Base-by-base conservation (phyloP, 2,797 vertebrate genomes). In the Pseudochaenichthys georgianus region DNA sequence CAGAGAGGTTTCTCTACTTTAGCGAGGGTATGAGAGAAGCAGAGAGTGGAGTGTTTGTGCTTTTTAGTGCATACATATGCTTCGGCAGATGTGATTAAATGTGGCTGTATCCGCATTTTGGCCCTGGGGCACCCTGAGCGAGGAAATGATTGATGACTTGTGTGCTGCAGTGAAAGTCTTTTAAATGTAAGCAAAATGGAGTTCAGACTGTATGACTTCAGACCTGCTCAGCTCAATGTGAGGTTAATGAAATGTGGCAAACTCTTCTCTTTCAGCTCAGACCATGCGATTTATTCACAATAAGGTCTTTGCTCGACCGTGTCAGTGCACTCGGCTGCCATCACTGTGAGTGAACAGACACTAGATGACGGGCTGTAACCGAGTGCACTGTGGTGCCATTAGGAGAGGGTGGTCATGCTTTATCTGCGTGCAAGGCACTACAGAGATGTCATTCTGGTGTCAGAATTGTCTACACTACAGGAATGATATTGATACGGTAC, bases 141-240 rank as follows among this genome's bases (percentile, higher is more conserved):
- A 21, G 71, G 73, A 91, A 71, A 73, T 93, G 93, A 95, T 94
- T 92, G 90, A 95, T 94, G 87, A 93, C 89, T 94, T 88, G 89
- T 92, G 85, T 84, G 85, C 83, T 61, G 70, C 70, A 81, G 85
- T 70, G 84, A 92, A 92, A 87, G 85, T 84, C 76, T 82, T 90
- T 88, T 87, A 88, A 86, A 89, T 87, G 48, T 72, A 90, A 89
- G 72, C 70, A 85, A 81, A 92, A 87, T 85, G 82, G 68, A 59
- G 50, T 77, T 83, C 23, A 77, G 82, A 81, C 73, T 13, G 59
- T 87, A 91, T 94, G 92, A 94, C 91, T 88, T 94, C 87, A 85
- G 78, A 74, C 75, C 81, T 76, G 81, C 81, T 70, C 64, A 47
- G 79, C 84, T 89, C 85, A 80, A 63, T 80, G 82, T 83, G 90